A percentile compares a stretch with the other conserved stretches of the same genome.
These are phyloP conservation scores for Apamea sordens DNA, from an alignment of 2,888 invertebrate species.

Conservation along the genomic window DNA sequence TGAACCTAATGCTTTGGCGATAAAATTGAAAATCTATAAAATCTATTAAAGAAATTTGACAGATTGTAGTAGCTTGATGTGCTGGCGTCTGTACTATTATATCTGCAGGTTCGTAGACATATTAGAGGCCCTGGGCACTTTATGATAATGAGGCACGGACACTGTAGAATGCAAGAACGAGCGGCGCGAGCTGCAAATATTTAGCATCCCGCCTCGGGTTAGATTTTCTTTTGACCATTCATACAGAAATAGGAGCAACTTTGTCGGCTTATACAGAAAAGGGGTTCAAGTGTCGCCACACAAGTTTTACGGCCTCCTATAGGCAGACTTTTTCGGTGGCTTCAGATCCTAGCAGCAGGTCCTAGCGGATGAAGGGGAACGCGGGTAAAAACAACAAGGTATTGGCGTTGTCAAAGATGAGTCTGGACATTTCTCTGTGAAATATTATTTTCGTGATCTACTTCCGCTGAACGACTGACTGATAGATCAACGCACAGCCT, in stretches of 20 bases:
- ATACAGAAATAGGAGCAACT: background rate
- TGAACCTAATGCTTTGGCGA: too few species aligned
- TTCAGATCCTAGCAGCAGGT: background rate
- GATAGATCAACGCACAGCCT: too few species aligned
- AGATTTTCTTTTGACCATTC: background rate
- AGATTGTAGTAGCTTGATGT: too few species aligned
- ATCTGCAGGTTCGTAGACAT: background rate
- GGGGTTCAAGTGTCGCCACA: background rate
- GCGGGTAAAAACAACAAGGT: background rate
- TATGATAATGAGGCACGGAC: background rate
- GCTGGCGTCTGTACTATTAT: too few species aligned
- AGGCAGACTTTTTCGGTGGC: background rate
- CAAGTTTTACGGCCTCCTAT: background rate
- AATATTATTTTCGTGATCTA: background rate
- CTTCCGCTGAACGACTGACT: background rate
- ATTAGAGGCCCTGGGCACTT: background rate
- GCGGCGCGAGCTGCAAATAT: too few species aligned
- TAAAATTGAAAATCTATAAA: too few species aligned
- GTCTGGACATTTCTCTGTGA: background rate
- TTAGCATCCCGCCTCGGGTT: background rate
- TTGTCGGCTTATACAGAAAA: background rate
- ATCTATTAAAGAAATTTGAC: too few species aligned
- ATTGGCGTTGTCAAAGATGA: background rate
- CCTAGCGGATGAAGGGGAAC: background rate
- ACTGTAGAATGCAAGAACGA: too few species aligned